Conservation (phyloP, 2,888 invertebrate genomes). For the Gnatocerus cornutus region DNA sequence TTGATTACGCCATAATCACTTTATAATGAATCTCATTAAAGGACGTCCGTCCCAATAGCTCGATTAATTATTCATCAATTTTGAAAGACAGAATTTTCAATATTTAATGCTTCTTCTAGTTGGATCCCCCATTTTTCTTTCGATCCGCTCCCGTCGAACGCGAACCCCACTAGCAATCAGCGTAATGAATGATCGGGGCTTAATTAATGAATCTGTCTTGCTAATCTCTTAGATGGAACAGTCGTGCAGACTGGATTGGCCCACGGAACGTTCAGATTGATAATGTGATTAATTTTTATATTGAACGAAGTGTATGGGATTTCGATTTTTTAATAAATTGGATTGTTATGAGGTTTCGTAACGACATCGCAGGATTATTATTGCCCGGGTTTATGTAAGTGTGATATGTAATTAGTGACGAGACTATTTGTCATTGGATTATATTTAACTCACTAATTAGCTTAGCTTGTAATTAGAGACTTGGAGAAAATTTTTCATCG, state of each 20-base stretch:
- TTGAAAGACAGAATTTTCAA: slow-evolving; percentile 31
- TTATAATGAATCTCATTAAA: slow-evolving; percentile 43
- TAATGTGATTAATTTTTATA: slow-evolving; percentile 72
- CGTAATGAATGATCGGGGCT: slow-evolving; percentile 72
- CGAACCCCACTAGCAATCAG: slow-evolving; percentile 66
- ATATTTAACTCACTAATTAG: slow-evolving; percentile 48
- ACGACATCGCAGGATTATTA: slow-evolving; percentile 57
- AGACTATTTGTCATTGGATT: slow-evolving; percentile 50
- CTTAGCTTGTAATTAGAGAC: slow-evolving; percentile 35
- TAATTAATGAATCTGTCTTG: slow-evolving; percentile 73
- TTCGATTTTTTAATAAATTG: slow-evolving; percentile 69
- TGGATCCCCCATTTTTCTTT: slow-evolving; percentile 14
- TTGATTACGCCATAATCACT: slow-evolving; percentile 45
- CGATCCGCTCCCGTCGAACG: slow-evolving; percentile 21
- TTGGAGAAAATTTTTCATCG: slow-evolving; percentile 13
- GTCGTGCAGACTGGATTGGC: slow-evolving; percentile 68
- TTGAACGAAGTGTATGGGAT: slow-evolving; percentile 59
- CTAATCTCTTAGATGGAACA: slow-evolving; percentile 72
- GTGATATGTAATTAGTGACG: slow-evolving; percentile 50
- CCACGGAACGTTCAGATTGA: slow-evolving; percentile 69
- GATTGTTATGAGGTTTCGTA: slow-evolving; percentile 63
- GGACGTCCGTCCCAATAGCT: slow-evolving; percentile 16
- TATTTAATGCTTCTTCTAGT: slow-evolving; percentile 30
- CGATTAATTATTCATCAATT: slow-evolving; percentile 37
- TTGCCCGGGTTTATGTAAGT: slow-evolving; percentile 51